Evolutionary conservation across 1,140 invertebrate species (phyloP).

Genomic region (Nasonia giraulti): DNA sequence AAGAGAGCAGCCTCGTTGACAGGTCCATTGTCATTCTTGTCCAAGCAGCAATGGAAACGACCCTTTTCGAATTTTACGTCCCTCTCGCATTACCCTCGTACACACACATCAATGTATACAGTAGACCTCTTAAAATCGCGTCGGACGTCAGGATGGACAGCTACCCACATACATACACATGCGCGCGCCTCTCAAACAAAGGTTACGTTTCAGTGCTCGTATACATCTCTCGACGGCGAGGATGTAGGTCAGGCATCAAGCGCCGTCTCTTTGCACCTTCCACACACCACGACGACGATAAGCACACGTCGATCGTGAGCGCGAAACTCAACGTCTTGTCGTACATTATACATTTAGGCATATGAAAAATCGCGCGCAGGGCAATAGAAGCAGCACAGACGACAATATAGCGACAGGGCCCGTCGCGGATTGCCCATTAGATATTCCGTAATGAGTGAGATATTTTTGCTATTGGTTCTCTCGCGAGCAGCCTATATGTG

Average conservation of each 20-base stretch:
- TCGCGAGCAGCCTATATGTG: background rate
- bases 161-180: too few relatives aligned
- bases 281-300: too few relatives aligned
- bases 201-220: background rate
- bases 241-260: background rate
- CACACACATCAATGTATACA: background rate
- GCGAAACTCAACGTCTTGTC: background rate
- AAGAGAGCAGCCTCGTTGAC: background rate
- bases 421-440: conserved; percentile 52
- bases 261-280: too few relatives aligned
- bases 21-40: conserved; percentile 6
- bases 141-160: background rate
- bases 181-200: background rate
- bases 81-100: conserved; percentile 13
- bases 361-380: background rate
- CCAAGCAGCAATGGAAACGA: conserved; percentile 12
- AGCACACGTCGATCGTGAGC: conserved; percentile 1
- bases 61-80: conserved; percentile 10
- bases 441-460: conserved; percentile 56
- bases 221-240: background rate
- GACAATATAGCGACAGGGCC: conserved; percentile 23
- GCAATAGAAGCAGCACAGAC: too few relatives aligned
- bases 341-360: background rate
- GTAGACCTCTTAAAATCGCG: background rate
- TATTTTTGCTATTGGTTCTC: conserved; percentile 49